Conservation (phyloP, 2,888 invertebrate genomes). For the Cartodere bifasciata region DNA sequence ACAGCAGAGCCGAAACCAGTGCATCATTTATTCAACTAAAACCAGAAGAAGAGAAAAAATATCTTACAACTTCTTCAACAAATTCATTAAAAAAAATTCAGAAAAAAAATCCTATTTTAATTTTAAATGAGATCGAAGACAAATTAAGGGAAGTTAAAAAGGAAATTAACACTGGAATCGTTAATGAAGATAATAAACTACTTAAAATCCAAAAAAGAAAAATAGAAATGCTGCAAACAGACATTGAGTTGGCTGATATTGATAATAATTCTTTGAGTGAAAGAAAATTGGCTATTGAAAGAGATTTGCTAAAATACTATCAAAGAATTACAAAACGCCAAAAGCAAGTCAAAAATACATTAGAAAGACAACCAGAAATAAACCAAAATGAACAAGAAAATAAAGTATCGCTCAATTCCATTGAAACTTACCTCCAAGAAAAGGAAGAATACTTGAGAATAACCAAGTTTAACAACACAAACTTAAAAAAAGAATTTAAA, state of each 20-base stretch:
- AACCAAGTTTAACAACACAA: no score
- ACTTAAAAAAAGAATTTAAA: constrained; percentile 2
- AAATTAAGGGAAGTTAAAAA: constrained; percentile 4
- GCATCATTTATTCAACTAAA: constrained; percentile 19
- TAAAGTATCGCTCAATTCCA: no score
- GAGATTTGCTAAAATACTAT: constrained; percentile 8
- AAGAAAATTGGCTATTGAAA: constrained; percentile 7
- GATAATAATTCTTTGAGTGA: constrained; percentile 1
- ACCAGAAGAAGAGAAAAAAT: no score
- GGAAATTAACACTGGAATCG: constrained; percentile 2
- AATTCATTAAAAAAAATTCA: no score
- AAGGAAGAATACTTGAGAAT: background rate
- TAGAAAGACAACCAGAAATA: constrained; percentile 5
- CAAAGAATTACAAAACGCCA: constrained; percentile 9
- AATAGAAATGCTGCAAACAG: constrained; percentile 8
- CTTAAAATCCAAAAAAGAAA: constrained; percentile 6
- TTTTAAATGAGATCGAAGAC: constrained; percentile 8
- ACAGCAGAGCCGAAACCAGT: constrained; percentile 21
- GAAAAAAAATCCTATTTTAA: background rate
- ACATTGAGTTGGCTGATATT: constrained; percentile 6
- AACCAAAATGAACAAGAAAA: constrained; percentile 3
- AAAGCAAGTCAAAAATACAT: constrained; percentile 8
- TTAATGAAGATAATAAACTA: background rate
- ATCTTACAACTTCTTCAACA: no score
- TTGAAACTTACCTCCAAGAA: background rate